Conservation (phyloP, 2,888 invertebrate genomes). For the Thecophora atra region DNA sequence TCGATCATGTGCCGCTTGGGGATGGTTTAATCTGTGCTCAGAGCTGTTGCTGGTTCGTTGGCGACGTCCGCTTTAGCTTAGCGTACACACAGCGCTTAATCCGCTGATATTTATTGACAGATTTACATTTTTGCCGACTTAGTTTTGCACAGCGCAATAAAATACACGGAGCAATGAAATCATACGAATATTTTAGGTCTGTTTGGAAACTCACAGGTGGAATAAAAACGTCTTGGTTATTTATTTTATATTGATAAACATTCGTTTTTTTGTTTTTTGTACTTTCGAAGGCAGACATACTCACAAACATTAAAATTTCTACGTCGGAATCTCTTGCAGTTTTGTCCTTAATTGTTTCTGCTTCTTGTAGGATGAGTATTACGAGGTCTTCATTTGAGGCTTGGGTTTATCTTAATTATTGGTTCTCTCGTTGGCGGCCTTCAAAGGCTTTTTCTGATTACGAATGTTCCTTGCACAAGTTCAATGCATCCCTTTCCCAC, state of each 20-base stretch:
- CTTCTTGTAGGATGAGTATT: too few species aligned
- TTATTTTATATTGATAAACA: neutral
- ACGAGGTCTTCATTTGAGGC: too few species aligned
- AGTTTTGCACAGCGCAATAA: conserved; percentile 8
- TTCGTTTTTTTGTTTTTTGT: neutral
- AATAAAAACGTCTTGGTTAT: neutral
- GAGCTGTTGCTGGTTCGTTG: conserved; percentile 32
- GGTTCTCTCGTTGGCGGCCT: too few species aligned
- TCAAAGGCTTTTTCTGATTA: too few species aligned
- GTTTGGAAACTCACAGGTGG: neutral
- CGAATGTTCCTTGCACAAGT: too few species aligned
- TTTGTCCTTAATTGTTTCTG: too few species aligned
- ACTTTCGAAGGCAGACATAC: neutral
- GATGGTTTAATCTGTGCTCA: neutral
- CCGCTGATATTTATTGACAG: conserved; percentile 37
- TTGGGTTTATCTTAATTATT: too few species aligned
- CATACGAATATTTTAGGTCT: conserved; percentile 6
- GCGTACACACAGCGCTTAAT: conserved; percentile 25
- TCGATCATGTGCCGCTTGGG: conserved; percentile 30
- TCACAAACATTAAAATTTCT: neutral
- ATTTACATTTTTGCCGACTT: conserved; percentile 31
- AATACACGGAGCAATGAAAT: conserved; percentile 3
- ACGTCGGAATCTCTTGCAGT: too few species aligned
- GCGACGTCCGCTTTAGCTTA: conserved; percentile 14
- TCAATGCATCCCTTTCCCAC: too few species aligned